A percentile compares a stretch with the other conserved stretches of the same genome.
Evolutionary conservation across 2,888 invertebrate species (phyloP).

Genomic region (Drosophila seclusa): DNA sequence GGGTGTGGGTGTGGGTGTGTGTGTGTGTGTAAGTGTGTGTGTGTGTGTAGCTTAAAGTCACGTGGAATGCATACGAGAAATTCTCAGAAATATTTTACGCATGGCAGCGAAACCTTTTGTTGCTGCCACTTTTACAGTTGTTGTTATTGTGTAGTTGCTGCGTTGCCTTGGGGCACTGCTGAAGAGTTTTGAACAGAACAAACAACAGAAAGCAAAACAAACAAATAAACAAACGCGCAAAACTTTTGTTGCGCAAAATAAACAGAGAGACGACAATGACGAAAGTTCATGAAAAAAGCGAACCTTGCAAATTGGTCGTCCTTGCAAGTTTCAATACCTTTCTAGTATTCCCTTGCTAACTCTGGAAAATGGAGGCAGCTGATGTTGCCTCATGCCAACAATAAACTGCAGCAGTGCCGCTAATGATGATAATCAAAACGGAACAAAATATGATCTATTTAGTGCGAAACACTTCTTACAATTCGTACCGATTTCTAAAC

Average conservation of each 20-base stretch:
- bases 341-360: constrained; percentile 22
- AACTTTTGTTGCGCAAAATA: constrained; percentile 58
- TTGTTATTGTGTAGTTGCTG: constrained; percentile 31
- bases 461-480: background rate
- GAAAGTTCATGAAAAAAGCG: constrained; percentile 43
- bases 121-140: constrained; percentile 40
- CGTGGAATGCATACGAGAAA: constrained; percentile 65
- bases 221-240: constrained; percentile 68
- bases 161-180: constrained; percentile 62
- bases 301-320: constrained; percentile 55
- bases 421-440: constrained; percentile 33
- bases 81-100: constrained; percentile 76
- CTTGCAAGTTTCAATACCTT: constrained; percentile 65
- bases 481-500: constrained; percentile 1
- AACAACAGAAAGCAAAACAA: constrained; percentile 63
- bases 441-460: constrained; percentile 5
- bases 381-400: constrained; percentile 36
- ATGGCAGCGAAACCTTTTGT: constrained; percentile 65
- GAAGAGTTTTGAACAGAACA: constrained; percentile 68
- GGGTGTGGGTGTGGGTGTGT: background rate
- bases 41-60: constrained; percentile 59
- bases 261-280: constrained; percentile 43
- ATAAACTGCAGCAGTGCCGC: constrained; percentile 25
- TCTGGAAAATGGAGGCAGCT: constrained; percentile 11
- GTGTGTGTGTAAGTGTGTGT: constrained; percentile 1